Evolutionary conservation across 2,797 vertebrate species (phyloP).

Genomic region (Etheostoma perlongum): DNA sequence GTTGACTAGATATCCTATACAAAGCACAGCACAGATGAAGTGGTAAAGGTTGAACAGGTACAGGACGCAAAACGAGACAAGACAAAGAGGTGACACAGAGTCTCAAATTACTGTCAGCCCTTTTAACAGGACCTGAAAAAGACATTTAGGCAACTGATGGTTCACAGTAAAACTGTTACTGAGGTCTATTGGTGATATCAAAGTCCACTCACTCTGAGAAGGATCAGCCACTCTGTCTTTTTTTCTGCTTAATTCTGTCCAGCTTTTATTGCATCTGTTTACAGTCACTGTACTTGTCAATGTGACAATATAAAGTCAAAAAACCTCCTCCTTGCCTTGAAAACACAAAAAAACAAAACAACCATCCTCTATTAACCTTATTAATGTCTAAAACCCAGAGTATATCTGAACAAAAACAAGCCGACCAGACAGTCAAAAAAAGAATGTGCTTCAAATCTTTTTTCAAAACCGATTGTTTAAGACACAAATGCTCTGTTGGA

Average conservation of each 20-base stretch:
- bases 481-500: constrained; percentile 42
- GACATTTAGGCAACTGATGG: constrained; percentile 57
- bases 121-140: constrained; percentile 55
- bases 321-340: constrained; percentile 43
- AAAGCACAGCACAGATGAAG: constrained; percentile 70
- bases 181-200: constrained; percentile 55
- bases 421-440: constrained; percentile 44
- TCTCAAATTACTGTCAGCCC: constrained; percentile 31
- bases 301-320: constrained; percentile 41
- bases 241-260: constrained; percentile 25
- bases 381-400: constrained; percentile 40
- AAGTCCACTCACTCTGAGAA: constrained; percentile 17
- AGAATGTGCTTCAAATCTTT: constrained; percentile 38
- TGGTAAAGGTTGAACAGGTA: constrained; percentile 51
- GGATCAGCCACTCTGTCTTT: constrained; percentile 19
- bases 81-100: constrained; percentile 53
- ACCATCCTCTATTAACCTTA: constrained; percentile 34
- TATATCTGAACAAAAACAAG: constrained; percentile 28
- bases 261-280: constrained; percentile 56
- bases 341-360: constrained; percentile 49
- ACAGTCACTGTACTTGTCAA: constrained; percentile 46
- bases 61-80: constrained; percentile 53
- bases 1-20: constrained; percentile 56
- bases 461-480: constrained; percentile 38
- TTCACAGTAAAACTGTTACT: constrained; percentile 40